A percentile compares a stretch with the other conserved stretches of the same genome.
Conservation (phyloP, 2,888 invertebrate genomes). For the Dryobota labecula region DNA sequence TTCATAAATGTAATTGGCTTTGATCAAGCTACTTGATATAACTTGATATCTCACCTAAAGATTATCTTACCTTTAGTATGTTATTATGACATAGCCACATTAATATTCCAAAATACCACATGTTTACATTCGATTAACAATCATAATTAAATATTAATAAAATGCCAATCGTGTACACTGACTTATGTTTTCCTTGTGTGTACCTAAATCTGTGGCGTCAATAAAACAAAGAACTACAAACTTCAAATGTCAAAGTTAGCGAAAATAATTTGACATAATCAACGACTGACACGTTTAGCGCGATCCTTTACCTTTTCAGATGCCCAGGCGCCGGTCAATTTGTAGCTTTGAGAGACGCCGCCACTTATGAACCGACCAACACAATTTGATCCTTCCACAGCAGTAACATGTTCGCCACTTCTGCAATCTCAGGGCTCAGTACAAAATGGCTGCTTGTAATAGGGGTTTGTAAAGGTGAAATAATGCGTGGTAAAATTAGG, state of each 20-base stretch:
- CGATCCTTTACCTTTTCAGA: constrained; percentile 64
- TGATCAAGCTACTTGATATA: too few species aligned
- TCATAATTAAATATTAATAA: constrained; percentile 27
- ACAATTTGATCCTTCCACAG: constrained; percentile 32
- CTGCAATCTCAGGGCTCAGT: constrained; percentile 36
- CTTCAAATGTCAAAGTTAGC: constrained; percentile 60
- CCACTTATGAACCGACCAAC: constrained; percentile 64
- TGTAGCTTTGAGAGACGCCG: constrained; percentile 74
- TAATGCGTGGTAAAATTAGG: constrained; percentile 73
- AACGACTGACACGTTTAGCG: constrained; percentile 64
- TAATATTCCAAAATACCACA: constrained; percentile 10
- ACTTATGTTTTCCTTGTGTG: not conserved
- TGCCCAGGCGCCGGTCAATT: constrained; percentile 76
- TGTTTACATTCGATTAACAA: constrained; percentile 16
- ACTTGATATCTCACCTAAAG: too few species aligned
- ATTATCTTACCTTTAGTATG: too few species aligned
- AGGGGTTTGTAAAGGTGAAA: constrained; percentile 75
- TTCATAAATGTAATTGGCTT: too few species aligned
- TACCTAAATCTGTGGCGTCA: constrained; percentile 5
- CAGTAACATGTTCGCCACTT: not conserved
- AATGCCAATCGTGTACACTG: constrained; percentile 22
- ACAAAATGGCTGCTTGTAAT: constrained; percentile 63
- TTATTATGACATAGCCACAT: not conserved
- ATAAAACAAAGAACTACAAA: constrained; percentile 13
- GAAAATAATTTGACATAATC: constrained; percentile 66